These are phyloP conservation scores for Lathronympha strigana DNA, from an alignment of 2,888 invertebrate species.

Conservation along the genomic window DNA sequence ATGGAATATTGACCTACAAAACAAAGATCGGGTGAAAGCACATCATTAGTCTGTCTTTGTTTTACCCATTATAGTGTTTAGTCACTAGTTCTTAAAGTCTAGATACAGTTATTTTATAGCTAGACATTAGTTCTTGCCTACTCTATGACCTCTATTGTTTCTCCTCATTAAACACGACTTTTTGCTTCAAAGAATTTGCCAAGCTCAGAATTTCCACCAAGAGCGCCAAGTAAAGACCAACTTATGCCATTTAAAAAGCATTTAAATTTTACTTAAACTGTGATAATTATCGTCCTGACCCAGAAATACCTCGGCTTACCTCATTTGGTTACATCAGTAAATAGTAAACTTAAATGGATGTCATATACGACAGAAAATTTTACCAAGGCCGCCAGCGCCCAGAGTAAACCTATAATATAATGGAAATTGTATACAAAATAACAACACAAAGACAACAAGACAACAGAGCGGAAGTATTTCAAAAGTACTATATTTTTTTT, in stretches of 20 bases:
- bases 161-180: background rate
- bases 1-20: background rate
- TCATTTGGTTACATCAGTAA: background rate
- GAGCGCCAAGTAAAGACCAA: background rate
- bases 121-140: background rate
- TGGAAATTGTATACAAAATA: too few species aligned
- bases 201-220: background rate
- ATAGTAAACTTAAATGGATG: too few species aligned
- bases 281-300: background rate
- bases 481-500: too few species aligned
- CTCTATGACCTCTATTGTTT: conserved; percentile 9
- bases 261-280: conserved; percentile 3
- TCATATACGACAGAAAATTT: too few species aligned
- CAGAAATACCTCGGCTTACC: background rate
- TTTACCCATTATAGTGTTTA: background rate
- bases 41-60: background rate
- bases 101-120: conserved; percentile 2
- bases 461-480: too few species aligned
- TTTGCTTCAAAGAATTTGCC: conserved; percentile 8
- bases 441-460: too few species aligned
- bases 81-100: background rate
- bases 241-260: background rate
- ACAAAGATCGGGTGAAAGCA: conserved; percentile 4
- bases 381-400: too few species aligned
- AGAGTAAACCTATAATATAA: too few species aligned